These are phyloP conservation scores for Danio kyathit DNA, from an alignment of 2,797 vertebrate genomes.

Conservation along the genomic window DNA sequence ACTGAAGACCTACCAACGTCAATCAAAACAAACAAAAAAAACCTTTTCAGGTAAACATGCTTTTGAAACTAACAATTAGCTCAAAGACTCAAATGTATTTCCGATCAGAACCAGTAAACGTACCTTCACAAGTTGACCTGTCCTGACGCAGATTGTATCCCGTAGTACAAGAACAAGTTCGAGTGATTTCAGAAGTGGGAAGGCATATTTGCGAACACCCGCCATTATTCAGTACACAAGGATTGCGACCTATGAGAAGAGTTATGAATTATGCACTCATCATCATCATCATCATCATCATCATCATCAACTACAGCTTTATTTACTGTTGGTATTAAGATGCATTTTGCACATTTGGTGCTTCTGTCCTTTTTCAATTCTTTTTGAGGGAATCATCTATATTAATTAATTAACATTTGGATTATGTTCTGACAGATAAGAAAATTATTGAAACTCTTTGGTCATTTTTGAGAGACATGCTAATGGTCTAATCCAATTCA, in stretches of 20 bases:
- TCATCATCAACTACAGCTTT: too few relatives aligned
- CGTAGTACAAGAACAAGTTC: conserved; percentile 84
- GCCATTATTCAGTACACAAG: conserved; percentile 75
- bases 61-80: background rate
- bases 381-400: too few relatives aligned
- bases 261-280: background rate
- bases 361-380: too few relatives aligned
- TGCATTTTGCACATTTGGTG: too few relatives aligned
- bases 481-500: too few relatives aligned
- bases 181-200: conserved; percentile 83
- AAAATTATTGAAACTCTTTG: too few relatives aligned
- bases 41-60: background rate
- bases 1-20: conserved; percentile 79
- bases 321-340: too few relatives aligned
- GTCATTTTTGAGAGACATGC: too few relatives aligned
- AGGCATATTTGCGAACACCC: conserved; percentile 88
- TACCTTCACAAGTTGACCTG: conserved; percentile 85
- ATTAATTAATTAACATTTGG: too few relatives aligned
- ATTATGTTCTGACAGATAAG: too few relatives aligned
- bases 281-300: too few relatives aligned
- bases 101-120: background rate
- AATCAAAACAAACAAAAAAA: background rate
- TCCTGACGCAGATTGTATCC: conserved; percentile 85
- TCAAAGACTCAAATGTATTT: background rate
- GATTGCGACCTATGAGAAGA: conserved; percentile 20